A percentile compares a stretch with the other conserved stretches of the same genome.
Conservation (phyloP, 2,888 invertebrate species). For the Dryobota labecula region DNA sequence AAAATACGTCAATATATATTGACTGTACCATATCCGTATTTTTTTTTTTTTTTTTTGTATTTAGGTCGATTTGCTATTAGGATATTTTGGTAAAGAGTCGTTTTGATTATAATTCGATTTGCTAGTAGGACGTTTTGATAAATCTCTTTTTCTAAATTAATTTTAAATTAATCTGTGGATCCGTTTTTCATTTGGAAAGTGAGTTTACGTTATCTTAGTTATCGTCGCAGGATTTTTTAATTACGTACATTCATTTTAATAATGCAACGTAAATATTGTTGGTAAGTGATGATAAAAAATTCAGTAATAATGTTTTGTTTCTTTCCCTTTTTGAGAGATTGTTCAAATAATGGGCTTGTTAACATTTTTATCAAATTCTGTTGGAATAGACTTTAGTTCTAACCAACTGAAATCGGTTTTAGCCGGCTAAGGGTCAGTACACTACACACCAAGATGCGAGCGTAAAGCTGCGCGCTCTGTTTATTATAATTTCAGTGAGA, state of each 20-base stretch:
- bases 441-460: background rate
- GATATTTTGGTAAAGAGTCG: too few relatives aligned
- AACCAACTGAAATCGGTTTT: background rate
- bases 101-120: too few relatives aligned
- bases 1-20: too few relatives aligned
- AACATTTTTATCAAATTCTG: constrained; percentile 6
- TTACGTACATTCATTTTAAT: background rate
- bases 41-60: too few relatives aligned
- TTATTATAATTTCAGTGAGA: background rate
- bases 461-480: background rate
- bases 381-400: background rate
- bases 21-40: too few relatives aligned
- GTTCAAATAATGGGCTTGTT: background rate
- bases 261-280: background rate
- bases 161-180: background rate
- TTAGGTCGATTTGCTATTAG: too few relatives aligned
- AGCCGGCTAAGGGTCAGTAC: background rate
- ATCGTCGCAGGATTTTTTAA: background rate
- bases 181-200: background rate
- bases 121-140: too few relatives aligned
- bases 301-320: background rate
- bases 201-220: background rate
- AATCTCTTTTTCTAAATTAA: background rate
- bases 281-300: background rate
- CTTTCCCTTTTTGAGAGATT: background rate